Evolutionary conservation across 1,140 invertebrate species (phyloP), one percentile per base, ranked within the genome.

Genomic region (Drosophila nebulosa): DNA sequence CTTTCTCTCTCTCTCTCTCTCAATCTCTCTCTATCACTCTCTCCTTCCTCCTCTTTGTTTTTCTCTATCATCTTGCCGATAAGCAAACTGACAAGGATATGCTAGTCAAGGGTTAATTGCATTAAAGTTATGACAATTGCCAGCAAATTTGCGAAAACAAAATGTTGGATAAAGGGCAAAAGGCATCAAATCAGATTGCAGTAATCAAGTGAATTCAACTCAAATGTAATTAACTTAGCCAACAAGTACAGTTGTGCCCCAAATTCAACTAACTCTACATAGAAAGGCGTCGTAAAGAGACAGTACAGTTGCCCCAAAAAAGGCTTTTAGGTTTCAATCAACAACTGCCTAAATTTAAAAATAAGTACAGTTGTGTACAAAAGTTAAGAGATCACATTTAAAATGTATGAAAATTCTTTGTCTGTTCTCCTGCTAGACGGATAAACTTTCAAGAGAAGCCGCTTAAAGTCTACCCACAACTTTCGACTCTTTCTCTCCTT

Each of bases 41-140:
- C 32, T 60, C 26, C 59, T 12, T 10, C 30, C 4, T 2, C n/a
- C n/a, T n/a, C n/a, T n/a, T 32, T 60, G 21, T 26, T 61, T 30
- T 24, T 58, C 26, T 3, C 57, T 61, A 58, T 62, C 58, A 36
- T 63, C 50, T 79, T 52, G 35, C 59, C 42, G 81, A 85, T 81
- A 81, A 86, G 74, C 62, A 39, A 39, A 50, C 36, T 62, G 69
- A 36, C 46, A 68, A 61, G 46, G 50, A 21, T 39, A 58, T 22
- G 16, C 60, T 57, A 27, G 64, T 74, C 78, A 81, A 88, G 81
- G 81, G 81, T 86, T 86, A 86, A 86, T 86, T 86, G 81, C 83
- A 86, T 88, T 86, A 81, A 79, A 88, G 78, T 86, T 86, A 88
- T 86, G 81, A 86, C 78, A 86, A 86, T 88, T 86, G 81, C 62